Percentiles rank a stretch among this genome's conserved stretches.
Evolutionary conservation across 2,888 invertebrate species (phyloP).

Genomic region (Lampropteryx suffumata): DNA sequence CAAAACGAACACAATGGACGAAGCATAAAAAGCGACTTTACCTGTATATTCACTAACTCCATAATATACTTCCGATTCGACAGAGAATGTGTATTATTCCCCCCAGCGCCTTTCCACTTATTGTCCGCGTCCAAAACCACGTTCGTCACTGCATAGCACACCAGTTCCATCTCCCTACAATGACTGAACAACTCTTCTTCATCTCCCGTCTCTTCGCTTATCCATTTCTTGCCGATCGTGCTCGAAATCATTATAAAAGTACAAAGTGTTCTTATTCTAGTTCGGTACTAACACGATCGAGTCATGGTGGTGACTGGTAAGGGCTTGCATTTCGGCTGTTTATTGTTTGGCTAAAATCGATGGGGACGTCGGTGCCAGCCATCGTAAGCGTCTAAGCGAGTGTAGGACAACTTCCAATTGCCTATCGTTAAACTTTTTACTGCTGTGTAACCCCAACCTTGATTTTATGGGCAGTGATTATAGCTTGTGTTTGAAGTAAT

Average conservation of each 20-base stretch:
- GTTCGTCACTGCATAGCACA: constrained; percentile 72
- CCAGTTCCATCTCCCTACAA: constrained; percentile 77
- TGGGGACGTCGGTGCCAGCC: constrained; percentile 73
- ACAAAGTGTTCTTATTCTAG: constrained; percentile 7
- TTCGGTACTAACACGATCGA: constrained; percentile 51
- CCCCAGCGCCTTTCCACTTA: constrained; percentile 69
- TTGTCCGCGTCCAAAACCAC: constrained; percentile 73
- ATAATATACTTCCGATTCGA: constrained; percentile 73
- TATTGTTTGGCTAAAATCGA: constrained; percentile 65
- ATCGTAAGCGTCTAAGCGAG: constrained; percentile 40
- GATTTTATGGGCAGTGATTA: constrained; percentile 47
- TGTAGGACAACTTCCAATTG: constrained; percentile 67
- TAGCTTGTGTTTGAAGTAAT: constrained; percentile 26
- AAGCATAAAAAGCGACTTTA: constrained; percentile 36
- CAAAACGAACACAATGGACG: not conserved
- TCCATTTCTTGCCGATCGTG: constrained; percentile 75
- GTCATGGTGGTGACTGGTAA: constrained; percentile 57
- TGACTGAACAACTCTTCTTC: constrained; percentile 75
- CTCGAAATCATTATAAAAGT: constrained; percentile 50
- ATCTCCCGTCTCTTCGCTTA: constrained; percentile 78
- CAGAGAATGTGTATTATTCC: constrained; percentile 54
- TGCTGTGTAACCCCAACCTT: constrained; percentile 66
- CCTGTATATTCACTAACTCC: constrained; percentile 80
- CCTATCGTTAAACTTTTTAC: constrained; percentile 65
- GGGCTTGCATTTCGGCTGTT: constrained; percentile 40